Conservation (phyloP, 2,113 vertebrate genomes). For the Calidris pugnax region DNA sequence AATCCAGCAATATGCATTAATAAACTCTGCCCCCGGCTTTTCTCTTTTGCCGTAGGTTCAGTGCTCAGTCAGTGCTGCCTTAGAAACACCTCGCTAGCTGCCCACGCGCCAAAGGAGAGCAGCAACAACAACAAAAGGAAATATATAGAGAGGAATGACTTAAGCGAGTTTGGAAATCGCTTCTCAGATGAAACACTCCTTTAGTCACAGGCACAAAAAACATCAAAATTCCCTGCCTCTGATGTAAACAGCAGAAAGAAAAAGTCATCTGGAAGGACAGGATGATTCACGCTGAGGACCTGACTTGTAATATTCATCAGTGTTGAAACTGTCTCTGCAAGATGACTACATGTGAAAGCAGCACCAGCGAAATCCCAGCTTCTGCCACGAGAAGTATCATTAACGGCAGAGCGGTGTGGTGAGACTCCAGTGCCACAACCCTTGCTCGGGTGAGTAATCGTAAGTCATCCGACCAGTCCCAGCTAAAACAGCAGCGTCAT, state of each 20-base stretch:
- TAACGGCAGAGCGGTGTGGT: background rate
- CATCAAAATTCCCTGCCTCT: slow-evolving; percentile 52
- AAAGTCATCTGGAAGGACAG: slow-evolving; percentile 61
- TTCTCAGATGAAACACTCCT: slow-evolving; percentile 22
- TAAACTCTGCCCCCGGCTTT: background rate
- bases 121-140: slow-evolving; percentile 39
- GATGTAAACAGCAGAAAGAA: slow-evolving; percentile 68
- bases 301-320: slow-evolving; percentile 47
- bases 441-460: background rate
- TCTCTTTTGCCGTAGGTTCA: background rate
- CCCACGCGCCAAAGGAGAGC: background rate
- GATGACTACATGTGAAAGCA: slow-evolving; percentile 51
- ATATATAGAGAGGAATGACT: slow-evolving; percentile 8
- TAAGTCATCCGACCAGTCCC: background rate
- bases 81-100: background rate
- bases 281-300: slow-evolving; percentile 50
- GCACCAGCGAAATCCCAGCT: slow-evolving; percentile 36
- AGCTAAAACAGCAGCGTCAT: slow-evolving; percentile 1
- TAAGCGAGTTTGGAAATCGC: slow-evolving; percentile 38
- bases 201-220: slow-evolving; percentile 44
- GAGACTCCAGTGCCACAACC: slow-evolving; percentile 21
- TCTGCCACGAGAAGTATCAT: slow-evolving; percentile 18
- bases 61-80: background rate
- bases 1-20: background rate
- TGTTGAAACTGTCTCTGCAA: slow-evolving; percentile 50